phyloP scores from a whole-genome alignment of 2,113 vertebrate genomes.

The Pipa parva region DNA sequence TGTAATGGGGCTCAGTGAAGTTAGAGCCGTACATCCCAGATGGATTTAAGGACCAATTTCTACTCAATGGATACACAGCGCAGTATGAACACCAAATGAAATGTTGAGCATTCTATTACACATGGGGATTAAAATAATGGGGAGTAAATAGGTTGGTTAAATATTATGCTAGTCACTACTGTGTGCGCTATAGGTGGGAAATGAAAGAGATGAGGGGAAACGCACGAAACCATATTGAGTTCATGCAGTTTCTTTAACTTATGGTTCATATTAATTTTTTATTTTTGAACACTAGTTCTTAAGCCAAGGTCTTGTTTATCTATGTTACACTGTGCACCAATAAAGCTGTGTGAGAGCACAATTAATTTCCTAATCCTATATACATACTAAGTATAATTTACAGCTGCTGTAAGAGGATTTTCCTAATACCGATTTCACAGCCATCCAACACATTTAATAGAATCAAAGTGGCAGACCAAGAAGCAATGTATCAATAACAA shows the following conservation, averaged over 20 bases:
- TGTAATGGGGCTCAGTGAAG: no score
- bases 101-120: no score
- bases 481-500: constrained; percentile 69
- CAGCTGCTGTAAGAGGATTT: constrained; percentile 52
- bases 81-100: no score
- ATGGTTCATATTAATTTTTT: no score
- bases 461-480: constrained; percentile 71
- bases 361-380: constrained; percentile 27
- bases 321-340: no score
- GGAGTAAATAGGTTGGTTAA: not conserved
- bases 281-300: no score
- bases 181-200: no score
- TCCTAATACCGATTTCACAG: constrained; percentile 56
- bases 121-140: no score
- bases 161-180: not conserved
- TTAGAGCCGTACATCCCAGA: not conserved
- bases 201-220: no score
- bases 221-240: no score
- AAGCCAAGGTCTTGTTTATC: no score
- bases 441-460: constrained; percentile 70
- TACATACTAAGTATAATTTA: constrained; percentile 56
- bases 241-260: no score
- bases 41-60: not conserved
- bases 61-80: not conserved
- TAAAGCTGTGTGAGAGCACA: constrained; percentile 16